These are phyloP conservation scores for Acestrorhynchus altus DNA, from an alignment of 2,797 vertebrate genomes.

Conservation along the genomic window DNA sequence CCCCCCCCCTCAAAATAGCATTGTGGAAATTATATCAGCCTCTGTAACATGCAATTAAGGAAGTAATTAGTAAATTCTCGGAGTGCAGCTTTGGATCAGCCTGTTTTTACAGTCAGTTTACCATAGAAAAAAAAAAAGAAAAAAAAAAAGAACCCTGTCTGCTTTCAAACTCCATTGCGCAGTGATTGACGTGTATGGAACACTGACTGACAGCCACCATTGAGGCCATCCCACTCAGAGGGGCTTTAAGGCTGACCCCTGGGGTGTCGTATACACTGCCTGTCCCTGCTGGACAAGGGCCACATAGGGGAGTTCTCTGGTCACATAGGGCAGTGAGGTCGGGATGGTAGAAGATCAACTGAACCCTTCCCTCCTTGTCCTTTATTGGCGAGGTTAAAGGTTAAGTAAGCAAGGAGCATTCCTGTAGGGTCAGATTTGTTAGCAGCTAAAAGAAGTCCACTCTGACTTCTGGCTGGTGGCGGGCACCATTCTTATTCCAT, in stretches of 20 bases:
- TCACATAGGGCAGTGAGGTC: slow-evolving; percentile 46
- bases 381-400: slow-evolving; percentile 69
- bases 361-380: slow-evolving; percentile 63
- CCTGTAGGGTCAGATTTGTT: slow-evolving; percentile 53
- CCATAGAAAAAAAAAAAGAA: slow-evolving; percentile 3
- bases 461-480: slow-evolving; percentile 42
- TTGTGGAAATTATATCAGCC: background rate
- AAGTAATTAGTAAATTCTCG: slow-evolving; percentile 42
- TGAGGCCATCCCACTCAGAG: slow-evolving; percentile 57
- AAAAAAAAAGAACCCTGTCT: too few species aligned
- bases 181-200: slow-evolving; percentile 76
- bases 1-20: too few species aligned
- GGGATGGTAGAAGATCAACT: slow-evolving; percentile 55
- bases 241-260: slow-evolving; percentile 62
- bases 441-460: slow-evolving; percentile 27
- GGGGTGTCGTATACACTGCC: slow-evolving; percentile 62
- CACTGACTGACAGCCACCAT: slow-evolving; percentile 73
- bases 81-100: slow-evolving; percentile 13
- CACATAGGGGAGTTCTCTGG: slow-evolving; percentile 48
- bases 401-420: slow-evolving; percentile 67
- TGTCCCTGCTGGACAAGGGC: slow-evolving; percentile 56
- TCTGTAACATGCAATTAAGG: background rate
- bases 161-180: slow-evolving; percentile 23
- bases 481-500: slow-evolving; percentile 28
- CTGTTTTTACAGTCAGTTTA: slow-evolving; percentile 52